Evolutionary conservation across 2,113 vertebrate species (phyloP).

Genomic region (Ibidorhyncha struthersii): DNA sequence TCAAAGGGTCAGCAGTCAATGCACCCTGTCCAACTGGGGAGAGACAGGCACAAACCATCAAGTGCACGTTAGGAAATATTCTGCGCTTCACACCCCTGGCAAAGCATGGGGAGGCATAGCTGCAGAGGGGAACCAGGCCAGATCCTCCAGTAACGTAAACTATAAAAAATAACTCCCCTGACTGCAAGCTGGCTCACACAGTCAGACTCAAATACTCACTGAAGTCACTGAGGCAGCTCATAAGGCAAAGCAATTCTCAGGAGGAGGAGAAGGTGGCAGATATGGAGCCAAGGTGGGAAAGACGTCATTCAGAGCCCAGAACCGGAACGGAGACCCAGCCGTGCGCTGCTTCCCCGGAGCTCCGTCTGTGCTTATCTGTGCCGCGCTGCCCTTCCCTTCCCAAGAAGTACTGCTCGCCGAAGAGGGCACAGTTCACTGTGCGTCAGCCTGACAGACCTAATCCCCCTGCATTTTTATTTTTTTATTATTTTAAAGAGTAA

Average conservation of each 20-base stretch:
- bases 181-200: neutral
- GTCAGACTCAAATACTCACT: neutral
- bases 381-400: neutral
- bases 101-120: rapidly evolving
- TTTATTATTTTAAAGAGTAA: neutral
- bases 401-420: rapidly evolving
- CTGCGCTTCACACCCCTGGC: neutral
- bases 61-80: rapidly evolving
- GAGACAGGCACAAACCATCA: neutral
- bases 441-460: rapidly evolving
- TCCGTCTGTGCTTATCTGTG: neutral
- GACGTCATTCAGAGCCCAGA: rapidly evolving
- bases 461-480: neutral
- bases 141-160: neutral
- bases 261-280: neutral
- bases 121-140: neutral
- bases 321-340: rapidly evolving
- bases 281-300: neutral
- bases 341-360: neutral
- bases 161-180: neutral
- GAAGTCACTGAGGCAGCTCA: neutral
- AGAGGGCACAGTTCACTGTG: rapidly evolving
- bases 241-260: neutral
- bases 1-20: neutral
- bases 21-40: neutral